These are phyloP conservation scores for Heterodera filipjevi DNA, from an alignment of 2,888 invertebrate species.

Conservation along the genomic window DNA sequence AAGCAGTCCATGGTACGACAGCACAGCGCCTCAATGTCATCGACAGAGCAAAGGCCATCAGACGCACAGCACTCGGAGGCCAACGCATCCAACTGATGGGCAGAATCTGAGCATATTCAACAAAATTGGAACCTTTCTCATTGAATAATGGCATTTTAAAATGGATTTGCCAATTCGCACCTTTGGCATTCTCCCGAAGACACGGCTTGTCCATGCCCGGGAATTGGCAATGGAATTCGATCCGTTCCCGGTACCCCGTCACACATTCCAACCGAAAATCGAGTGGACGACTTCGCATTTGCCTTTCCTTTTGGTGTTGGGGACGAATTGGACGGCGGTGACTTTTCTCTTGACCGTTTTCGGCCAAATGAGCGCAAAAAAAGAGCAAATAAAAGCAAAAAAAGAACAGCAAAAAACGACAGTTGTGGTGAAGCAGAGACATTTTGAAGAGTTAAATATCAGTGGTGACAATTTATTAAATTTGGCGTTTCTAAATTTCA, in stretches of 20 bases:
- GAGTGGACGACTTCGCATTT: neutral
- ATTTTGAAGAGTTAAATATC: neutral
- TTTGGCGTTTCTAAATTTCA: too few relatives aligned
- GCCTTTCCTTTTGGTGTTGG: neutral
- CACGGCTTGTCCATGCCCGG: neutral
- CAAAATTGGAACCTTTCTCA: neutral
- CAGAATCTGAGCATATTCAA: neutral
- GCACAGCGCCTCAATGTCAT: conserved; percentile 7
- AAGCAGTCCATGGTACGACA: conserved; percentile 3
- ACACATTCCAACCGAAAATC: neutral
- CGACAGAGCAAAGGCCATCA: neutral
- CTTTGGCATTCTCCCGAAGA: neutral
- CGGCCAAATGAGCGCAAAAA: neutral
- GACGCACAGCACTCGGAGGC: neutral
- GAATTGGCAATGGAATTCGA: conserved; percentile 1
- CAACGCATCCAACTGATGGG: neutral
- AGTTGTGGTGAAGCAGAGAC: too few relatives aligned
- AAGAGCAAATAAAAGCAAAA: neutral
- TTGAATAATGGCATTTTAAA: neutral
- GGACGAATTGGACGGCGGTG: neutral
- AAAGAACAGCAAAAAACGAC: neutral
- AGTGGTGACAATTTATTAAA: too few relatives aligned
- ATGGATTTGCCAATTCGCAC: neutral
- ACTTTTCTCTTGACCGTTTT: neutral
- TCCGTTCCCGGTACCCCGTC: neutral